phyloP scores from a whole-genome alignment of 2,888 invertebrate genomes.

The Pterobdella sp. region DNA sequence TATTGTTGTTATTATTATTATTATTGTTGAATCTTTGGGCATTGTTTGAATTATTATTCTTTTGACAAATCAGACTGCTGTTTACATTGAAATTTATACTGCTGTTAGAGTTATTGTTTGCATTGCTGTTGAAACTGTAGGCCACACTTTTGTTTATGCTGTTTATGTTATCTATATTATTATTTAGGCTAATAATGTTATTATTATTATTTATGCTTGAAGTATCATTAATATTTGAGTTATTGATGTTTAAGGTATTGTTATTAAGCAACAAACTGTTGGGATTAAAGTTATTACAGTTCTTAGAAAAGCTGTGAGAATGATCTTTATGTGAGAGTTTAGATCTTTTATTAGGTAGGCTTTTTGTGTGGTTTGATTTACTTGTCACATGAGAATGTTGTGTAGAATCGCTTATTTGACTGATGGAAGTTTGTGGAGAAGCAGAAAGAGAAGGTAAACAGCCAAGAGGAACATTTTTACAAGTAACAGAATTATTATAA shows the following conservation, averaged over 20 bases:
- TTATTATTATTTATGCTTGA: slow-evolving; percentile 2
- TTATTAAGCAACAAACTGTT: background rate
- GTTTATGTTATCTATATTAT: background rate
- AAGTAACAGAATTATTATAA: slow-evolving; percentile 5
- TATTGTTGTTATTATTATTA: slow-evolving; percentile 10
- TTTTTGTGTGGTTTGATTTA: slow-evolving; percentile 8
- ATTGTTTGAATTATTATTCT: background rate
- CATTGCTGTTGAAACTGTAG: too few relatives aligned
- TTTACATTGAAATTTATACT: too few relatives aligned
- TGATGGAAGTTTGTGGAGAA: background rate
- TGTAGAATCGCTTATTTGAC: background rate
- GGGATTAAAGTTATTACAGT: background rate
- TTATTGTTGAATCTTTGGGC: background rate
- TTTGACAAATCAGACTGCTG: background rate
- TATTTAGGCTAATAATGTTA: background rate
- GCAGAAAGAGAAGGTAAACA: slow-evolving; percentile 6
- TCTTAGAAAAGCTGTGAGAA: background rate
- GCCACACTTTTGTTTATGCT: too few relatives aligned
- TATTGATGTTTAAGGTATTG: background rate
- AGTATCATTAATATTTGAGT: background rate
- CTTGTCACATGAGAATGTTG: slow-evolving; percentile 3
- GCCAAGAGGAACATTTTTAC: slow-evolving; percentile 23
- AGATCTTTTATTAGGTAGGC: slow-evolving; percentile 7
- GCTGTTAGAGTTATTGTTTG: too few relatives aligned
- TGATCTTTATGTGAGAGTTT: background rate